Conservation (phyloP, 2,113 vertebrate species). For the Pseudorasbora parva region DNA sequence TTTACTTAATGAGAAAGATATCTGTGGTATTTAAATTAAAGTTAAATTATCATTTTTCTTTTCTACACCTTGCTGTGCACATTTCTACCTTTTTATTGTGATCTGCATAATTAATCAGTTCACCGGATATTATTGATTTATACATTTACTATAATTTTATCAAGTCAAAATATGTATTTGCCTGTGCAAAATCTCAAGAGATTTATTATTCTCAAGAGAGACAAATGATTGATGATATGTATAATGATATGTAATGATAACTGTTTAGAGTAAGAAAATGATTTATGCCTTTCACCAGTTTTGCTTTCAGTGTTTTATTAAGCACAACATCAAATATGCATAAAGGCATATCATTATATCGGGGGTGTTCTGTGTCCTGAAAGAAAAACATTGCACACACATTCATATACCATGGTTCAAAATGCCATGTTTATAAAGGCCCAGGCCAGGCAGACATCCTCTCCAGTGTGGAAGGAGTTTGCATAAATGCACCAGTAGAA, state of each 20-base stretch:
- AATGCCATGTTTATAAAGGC: conserved; percentile 54
- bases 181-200: not conserved
- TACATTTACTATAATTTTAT: not conserved
- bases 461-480: conserved; percentile 34
- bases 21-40: not conserved
- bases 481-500: conserved; percentile 2
- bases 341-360: not conserved
- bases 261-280: not conserved
- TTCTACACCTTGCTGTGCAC: not conserved
- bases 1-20: not conserved
- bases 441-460: conserved; percentile 59
- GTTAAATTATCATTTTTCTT: not conserved
- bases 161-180: not conserved
- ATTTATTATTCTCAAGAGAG: not conserved
- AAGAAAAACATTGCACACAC: not conserved
- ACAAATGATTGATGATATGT: not conserved
- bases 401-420: conserved; percentile 2
- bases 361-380: not conserved
- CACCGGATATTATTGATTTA: not conserved
- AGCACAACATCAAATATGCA: not conserved
- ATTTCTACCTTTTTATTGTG: not conserved
- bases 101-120: not conserved
- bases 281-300: not conserved
- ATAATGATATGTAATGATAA: too few species aligned
- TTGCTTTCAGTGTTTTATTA: not conserved